Evolutionary conservation across 2,797 vertebrate species (phyloP).

Genomic region (Phoeniculus purpureus): DNA sequence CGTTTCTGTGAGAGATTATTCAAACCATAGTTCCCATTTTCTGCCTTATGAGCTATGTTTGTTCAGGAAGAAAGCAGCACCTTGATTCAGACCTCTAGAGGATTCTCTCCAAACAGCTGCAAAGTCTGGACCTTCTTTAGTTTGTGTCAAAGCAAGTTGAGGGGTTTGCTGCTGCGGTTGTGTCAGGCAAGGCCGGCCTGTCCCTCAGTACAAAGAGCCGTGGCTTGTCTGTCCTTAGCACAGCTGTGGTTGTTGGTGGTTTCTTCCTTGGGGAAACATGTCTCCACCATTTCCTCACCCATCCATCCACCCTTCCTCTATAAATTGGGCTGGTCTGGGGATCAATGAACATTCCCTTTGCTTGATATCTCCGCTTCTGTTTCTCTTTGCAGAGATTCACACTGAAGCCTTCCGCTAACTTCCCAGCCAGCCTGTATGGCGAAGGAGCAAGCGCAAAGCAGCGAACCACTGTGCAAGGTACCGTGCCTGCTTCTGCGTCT

Average conservation of each 20-base stretch:
- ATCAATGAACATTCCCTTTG: neutral
- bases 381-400: slow-evolving; percentile 81
- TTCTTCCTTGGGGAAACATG: neutral
- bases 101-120: neutral
- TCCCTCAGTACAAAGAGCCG: neutral
- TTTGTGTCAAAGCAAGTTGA: neutral
- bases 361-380: neutral
- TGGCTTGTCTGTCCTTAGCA: neutral
- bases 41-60: neutral
- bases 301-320: neutral
- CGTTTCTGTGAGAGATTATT: neutral
- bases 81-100: neutral
- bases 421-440: slow-evolving; percentile 75
- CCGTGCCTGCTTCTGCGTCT: neutral
- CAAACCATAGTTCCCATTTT: neutral
- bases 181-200: slow-evolving; percentile 15
- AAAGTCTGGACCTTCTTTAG: slow-evolving; percentile 9
- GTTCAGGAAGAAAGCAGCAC: neutral
- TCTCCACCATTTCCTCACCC: neutral
- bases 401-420: slow-evolving; percentile 74
- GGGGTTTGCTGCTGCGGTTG: neutral
- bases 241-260: neutral
- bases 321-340: neutral
- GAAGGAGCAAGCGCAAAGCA: neutral
- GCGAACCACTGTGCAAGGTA: slow-evolving; percentile 63